Evolutionary conservation across 2,888 invertebrate genomes (phyloP), one percentile per base, ranked within the genome.

Genomic region (Bibio marci): DNA sequence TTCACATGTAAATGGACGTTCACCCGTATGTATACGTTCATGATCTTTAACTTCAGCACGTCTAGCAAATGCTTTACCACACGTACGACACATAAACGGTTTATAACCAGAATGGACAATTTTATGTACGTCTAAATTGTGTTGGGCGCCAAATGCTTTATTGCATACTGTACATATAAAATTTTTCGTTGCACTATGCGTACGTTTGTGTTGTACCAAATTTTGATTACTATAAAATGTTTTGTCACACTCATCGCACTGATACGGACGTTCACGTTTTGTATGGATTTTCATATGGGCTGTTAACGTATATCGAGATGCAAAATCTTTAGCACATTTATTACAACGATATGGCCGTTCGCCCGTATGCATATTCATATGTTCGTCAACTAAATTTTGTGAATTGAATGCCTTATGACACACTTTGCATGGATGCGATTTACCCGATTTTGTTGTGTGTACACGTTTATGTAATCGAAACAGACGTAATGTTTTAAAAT

Each of bases 41-140:
- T 87, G 87, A 56, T 85, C 82, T n/a, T 74, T 59, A 2, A 86
- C 75, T 53, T 85, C 83, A 0, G 80, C 78, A 34, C 78, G 69
- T 1, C 85, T 56, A 0, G 81, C 80, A 60, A 85, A 85, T 0
- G 73, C 73, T 48, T 70, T 85, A 0, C 72, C 71, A 51, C 83
- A 85, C 10, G 70, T 61, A 4, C 70, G 64, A 49, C 83, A 83
- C 30, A 70, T 67, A 52, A 71, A 80, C 0, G 80, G 79, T 48
- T 76, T 76, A 46, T 69, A 70, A 0, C 81, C 80, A 0, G 80
- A 75, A 52, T 85, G 85, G 0, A 83, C 80, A 31, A 83, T 75
- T 35, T 76, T 76, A 55, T 86, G 86, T 1, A 83, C 80, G 45
- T 79, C 78, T 35, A 76, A 49, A 55, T 82, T 83, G 49, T 83